A percentile compares a stretch with the other conserved stretches of the same genome.
Evolutionary conservation across 2,113 vertebrate species (phyloP).

Genomic region (Hyaena hyaena): DNA sequence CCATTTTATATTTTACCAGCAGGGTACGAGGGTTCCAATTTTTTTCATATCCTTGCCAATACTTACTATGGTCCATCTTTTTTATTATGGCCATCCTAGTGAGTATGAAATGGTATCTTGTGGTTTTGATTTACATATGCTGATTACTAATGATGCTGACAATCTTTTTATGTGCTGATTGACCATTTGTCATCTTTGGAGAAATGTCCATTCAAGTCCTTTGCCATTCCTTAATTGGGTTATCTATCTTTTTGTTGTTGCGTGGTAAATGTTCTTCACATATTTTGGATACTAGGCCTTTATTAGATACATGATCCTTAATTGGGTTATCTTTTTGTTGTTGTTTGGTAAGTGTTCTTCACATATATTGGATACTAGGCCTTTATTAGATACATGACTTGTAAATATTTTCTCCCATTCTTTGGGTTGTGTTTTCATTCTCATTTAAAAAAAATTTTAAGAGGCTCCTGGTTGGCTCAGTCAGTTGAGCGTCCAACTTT

Average conservation of each 20-base stretch:
- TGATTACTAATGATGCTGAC: not conserved
- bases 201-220: not conserved
- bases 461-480: too few relatives aligned
- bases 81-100: not conserved
- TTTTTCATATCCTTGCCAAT: not conserved
- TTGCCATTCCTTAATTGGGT: not conserved
- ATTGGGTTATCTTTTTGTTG: not conserved
- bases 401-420: not conserved
- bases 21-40: not conserved
- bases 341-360: not conserved
- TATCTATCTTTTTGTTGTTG: not conserved
- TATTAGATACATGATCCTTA: not conserved
- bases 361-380: not conserved
- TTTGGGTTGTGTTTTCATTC: not conserved
- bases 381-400: not conserved
- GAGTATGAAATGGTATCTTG: not conserved
- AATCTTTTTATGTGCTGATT: not conserved
- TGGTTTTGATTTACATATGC: not conserved
- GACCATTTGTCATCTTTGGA: not conserved
- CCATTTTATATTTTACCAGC: not conserved
- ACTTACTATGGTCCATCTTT: not conserved
- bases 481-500: too few relatives aligned
- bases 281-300: not conserved
- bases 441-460: not conserved
- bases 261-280: not conserved